These are phyloP conservation scores for Micrasema minimum DNA, from an alignment of 1,140 invertebrate genomes.

Conservation along the genomic window DNA sequence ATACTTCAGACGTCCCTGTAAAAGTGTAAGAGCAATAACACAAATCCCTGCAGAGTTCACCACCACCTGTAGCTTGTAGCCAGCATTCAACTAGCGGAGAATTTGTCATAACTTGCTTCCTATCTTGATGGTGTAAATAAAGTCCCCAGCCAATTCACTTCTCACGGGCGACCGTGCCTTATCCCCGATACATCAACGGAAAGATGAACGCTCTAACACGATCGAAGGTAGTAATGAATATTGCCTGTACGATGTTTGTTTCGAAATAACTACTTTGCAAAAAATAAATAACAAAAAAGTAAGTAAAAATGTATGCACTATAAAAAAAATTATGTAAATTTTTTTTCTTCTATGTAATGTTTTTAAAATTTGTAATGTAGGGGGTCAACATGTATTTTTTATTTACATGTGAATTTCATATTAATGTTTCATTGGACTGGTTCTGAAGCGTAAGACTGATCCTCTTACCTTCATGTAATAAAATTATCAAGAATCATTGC, in stretches of 20 bases:
- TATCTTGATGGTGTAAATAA: conserved; percentile 50
- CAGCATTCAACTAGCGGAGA: conserved; percentile 35
- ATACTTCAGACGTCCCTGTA: conserved; percentile 1
- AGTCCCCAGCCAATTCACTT: conserved; percentile 18
- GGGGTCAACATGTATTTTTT: no score
- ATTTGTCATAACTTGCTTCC: conserved; percentile 49
- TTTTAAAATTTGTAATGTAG: no score
- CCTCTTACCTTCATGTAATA: no score
- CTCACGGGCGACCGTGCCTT: conserved; percentile 34
- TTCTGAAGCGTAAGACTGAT: no score
- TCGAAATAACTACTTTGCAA: no score
- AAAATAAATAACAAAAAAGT: no score
- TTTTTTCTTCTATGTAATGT: no score
- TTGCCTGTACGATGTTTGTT: background rate
- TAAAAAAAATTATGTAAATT: no score
- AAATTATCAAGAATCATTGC: no score
- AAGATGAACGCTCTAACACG: conserved; percentile 39
- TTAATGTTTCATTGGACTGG: no score
- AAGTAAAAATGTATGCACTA: no score
- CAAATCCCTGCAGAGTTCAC: conserved; percentile 38
- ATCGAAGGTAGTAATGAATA: conserved; percentile 29
- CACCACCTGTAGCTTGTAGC: conserved; percentile 23
- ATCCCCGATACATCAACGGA: conserved; percentile 42
- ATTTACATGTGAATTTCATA: no score
- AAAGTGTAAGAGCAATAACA: background rate